Percentiles rank a stretch among this genome's conserved stretches.
Conservation (phyloP, 2,888 invertebrate species). For the Cheilosia pagana region DNA sequence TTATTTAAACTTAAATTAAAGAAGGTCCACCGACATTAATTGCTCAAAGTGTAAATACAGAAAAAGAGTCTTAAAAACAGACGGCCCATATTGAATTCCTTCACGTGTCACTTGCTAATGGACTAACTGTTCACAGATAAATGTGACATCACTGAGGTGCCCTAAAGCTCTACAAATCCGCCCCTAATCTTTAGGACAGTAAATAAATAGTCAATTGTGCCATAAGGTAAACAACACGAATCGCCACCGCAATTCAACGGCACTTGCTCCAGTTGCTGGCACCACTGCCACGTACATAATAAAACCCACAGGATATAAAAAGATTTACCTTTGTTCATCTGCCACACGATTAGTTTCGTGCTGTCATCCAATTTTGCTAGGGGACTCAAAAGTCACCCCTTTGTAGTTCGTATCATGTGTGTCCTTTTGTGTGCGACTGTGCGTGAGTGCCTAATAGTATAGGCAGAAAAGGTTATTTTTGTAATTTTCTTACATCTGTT, state of each 20-base stretch:
- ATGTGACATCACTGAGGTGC: background rate
- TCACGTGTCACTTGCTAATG: background rate
- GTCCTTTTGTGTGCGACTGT: background rate
- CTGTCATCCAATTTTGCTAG: constrained; percentile 50
- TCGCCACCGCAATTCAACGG: constrained; percentile 10
- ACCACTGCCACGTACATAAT: constrained; percentile 5
- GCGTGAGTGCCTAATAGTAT: background rate
- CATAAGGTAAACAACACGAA: constrained; percentile 9
- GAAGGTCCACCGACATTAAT: background rate
- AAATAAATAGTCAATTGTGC: constrained; percentile 14
- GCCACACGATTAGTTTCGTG: constrained; percentile 58
- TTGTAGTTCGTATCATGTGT: background rate
- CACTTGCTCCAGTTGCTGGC: constrained; percentile 17
- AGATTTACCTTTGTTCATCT: constrained; percentile 6
- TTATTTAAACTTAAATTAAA: no score
- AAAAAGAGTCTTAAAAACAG: no score
- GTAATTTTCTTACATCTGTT: background rate
- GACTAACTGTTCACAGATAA: background rate
- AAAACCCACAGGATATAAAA: constrained; percentile 5
- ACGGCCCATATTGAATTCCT: background rate
- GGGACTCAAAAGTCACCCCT: constrained; percentile 21
- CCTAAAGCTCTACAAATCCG: background rate
- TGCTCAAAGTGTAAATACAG: no score
- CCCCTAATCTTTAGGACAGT: background rate
- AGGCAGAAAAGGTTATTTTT: constrained; percentile 10